Percentiles rank a stretch among this genome's conserved stretches.
Evolutionary conservation across 2,797 vertebrate genomes (phyloP).

Genomic region (Menidia menidia): DNA sequence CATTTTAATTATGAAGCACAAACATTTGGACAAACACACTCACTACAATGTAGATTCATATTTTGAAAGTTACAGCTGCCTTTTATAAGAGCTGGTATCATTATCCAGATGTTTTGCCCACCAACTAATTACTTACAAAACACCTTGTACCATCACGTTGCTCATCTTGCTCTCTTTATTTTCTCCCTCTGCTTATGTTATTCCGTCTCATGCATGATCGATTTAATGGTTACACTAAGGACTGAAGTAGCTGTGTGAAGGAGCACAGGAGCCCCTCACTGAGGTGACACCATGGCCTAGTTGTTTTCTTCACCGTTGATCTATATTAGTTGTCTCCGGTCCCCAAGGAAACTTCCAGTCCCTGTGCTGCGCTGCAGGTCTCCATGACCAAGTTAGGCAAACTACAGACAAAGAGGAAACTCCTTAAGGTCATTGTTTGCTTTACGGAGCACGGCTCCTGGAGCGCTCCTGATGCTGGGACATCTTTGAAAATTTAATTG

Average conservation of each 20-base stretch:
- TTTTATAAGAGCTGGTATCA: constrained; percentile 75
- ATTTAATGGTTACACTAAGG: constrained; percentile 62
- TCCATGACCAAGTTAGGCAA: constrained; percentile 76
- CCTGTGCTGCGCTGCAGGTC: constrained; percentile 20
- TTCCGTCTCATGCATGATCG: constrained; percentile 48
- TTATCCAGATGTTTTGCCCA: constrained; percentile 43
- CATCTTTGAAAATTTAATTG: constrained; percentile 11
- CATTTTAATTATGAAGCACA: constrained; percentile 70
- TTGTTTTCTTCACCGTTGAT: constrained; percentile 58
- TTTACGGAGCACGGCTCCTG: constrained; percentile 19
- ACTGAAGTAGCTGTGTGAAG: constrained; percentile 48
- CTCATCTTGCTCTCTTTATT: constrained; percentile 11
- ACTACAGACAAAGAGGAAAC: constrained; percentile 40
- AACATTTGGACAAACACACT: constrained; percentile 65
- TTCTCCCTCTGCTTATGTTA: constrained; percentile 47
- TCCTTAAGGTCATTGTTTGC: constrained; percentile 50
- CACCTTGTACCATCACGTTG: constrained; percentile 42
- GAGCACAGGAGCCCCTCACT: constrained; percentile 33
- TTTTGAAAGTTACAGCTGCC: constrained; percentile 70
- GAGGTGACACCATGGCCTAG: constrained; percentile 60
- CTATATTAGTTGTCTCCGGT: constrained; percentile 49
- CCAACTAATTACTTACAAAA: constrained; percentile 31
- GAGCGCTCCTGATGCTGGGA: constrained; percentile 38
- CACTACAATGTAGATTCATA: constrained; percentile 67
- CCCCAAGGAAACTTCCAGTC: constrained; percentile 2